Base-by-base conservation (phyloP, 2,888 invertebrate genomes). In the Erebia aethiops region DNA sequence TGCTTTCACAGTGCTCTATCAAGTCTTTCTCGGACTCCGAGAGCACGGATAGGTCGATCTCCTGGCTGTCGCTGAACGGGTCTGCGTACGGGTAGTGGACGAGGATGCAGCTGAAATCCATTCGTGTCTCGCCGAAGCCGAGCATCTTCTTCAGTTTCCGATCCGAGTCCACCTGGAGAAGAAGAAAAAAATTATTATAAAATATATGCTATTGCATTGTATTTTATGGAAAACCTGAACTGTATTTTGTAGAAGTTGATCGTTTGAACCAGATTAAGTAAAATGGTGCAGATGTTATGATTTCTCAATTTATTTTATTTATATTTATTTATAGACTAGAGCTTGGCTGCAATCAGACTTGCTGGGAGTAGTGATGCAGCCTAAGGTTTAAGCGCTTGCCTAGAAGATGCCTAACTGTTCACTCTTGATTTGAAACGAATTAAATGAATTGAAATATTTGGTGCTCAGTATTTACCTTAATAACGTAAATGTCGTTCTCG, bases 401-500 rank as follows among this genome's bases (percentile, higher is more conserved):
- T 21, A 21, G 21, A 21, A 21, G 21, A 21, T 21, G 21, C 21
- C 21, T 1, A 21, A n/a, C n/a, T n/a, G n/a, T 26, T 26, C 26
- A 26, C 26, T 26, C 26, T 26, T 26, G 26, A 26, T 26, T 26
- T 21, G 21, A 21, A 21, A 21, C 21, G 21, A 21, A 21, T 26
- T 26, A 26, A 26, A 26, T 26, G 1, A 26, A 26, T 26, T 26
- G 26, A 26, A 26, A 26, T 26, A 26, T 26, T 1, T 26, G 21
- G 21, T 26, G 26, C 4, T 3, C 26, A 26, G 26, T 26, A 54
- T 78, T 90, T 85, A 96, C 96, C 92, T 96, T 95, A 76, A 97
- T 95, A 67, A 96, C 95, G 80, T 96, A 95, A 81, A 97, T 97
- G 77, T 95, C 96, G 75, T 96, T 96, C 86, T 97, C 97, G 54